phyloP scores from a whole-genome alignment of 2,113 vertebrate genomes.

The Cinclus mexicanus region DNA sequence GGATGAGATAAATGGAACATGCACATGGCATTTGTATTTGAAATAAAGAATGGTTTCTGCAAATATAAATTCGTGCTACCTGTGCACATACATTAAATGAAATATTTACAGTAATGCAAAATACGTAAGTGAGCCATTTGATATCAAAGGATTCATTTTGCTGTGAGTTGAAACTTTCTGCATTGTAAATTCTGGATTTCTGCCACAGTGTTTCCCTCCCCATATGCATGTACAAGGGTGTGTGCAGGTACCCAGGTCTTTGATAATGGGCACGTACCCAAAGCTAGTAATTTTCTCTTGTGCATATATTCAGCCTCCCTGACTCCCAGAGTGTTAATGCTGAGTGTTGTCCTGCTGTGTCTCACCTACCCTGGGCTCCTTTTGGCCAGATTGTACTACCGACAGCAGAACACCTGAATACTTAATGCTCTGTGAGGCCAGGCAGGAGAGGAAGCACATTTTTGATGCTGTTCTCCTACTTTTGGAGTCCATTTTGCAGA shows the following conservation, averaged over 20 bases:
- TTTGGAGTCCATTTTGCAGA: background rate
- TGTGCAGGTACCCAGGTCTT: background rate
- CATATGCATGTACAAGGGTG: rapidly evolving
- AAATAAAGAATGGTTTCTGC: background rate
- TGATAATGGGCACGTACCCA: background rate
- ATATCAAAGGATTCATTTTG: background rate
- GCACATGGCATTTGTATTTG: background rate
- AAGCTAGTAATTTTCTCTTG: background rate
- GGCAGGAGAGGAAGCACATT: background rate
- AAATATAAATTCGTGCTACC: background rate
- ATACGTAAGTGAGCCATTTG: background rate
- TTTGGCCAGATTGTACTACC: background rate
- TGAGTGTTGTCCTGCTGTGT: background rate
- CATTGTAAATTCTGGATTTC: background rate
- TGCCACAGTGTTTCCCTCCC: background rate
- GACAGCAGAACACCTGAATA: background rate
- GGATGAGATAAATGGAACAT: rapidly evolving
- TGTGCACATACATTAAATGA: background rate
- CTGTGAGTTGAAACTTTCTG: background rate
- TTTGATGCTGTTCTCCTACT: background rate
- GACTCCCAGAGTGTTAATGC: background rate
- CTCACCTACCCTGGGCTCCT: background rate
- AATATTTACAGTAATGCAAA: background rate
- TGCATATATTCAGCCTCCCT: background rate
- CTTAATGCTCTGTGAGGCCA: background rate